Conservation (phyloP, 2,888 invertebrate genomes). For the Epirrita christyi region DNA sequence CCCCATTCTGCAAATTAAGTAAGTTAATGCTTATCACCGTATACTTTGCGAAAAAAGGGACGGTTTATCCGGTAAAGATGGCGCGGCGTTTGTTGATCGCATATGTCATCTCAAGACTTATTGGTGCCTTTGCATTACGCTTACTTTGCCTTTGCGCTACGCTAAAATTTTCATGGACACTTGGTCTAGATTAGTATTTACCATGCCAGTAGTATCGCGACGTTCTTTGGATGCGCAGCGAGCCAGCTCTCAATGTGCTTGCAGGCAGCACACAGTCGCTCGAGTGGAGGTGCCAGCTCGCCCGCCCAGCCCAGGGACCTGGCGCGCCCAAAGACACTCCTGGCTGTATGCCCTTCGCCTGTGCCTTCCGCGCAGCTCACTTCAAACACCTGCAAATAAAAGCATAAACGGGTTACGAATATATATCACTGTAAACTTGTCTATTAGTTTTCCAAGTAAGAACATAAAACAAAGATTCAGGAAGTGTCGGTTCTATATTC, state of each 20-base stretch:
- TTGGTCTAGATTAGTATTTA: constrained; percentile 58
- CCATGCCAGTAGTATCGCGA: constrained; percentile 95
- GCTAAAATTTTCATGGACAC: no score
- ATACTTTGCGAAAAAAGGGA: no score
- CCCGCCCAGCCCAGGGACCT: constrained; percentile 94
- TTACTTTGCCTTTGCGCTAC: no score
- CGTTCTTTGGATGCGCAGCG: constrained; percentile 91
- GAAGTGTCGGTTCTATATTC: not conserved
- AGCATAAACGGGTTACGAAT: not conserved
- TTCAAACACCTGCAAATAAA: constrained; percentile 91
- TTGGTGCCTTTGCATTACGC: no score
- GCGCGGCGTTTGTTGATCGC: no score
- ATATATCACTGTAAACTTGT: not conserved
- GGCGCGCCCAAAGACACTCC: constrained; percentile 87
- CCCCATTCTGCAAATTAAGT: no score
- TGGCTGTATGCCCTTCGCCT: constrained; percentile 83
- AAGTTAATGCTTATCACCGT: no score
- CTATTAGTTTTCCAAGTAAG: not conserved
- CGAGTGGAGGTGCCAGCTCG: constrained; percentile 94
- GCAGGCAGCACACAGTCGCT: constrained; percentile 95
- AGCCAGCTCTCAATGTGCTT: constrained; percentile 97
- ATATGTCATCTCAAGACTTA: no score
- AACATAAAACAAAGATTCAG: not conserved
- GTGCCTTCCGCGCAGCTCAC: constrained; percentile 89
- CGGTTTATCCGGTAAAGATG: no score